Percentiles rank a stretch among this genome's conserved stretches.
Conservation (phyloP, 2,888 invertebrate genomes). For the Apamea monoglypha region DNA sequence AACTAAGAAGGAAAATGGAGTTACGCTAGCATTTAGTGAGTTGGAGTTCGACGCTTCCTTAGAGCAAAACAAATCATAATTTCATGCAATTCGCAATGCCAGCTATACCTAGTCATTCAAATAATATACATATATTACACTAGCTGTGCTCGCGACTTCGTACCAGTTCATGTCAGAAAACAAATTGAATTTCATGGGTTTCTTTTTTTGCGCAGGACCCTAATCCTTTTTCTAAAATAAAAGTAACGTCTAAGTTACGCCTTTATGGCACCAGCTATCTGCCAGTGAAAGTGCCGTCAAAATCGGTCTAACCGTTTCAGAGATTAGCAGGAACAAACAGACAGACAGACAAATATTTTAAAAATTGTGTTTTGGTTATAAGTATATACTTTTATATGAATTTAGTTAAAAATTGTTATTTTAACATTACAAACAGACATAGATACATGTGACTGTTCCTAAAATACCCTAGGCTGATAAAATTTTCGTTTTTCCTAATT, state of each 20-base stretch:
- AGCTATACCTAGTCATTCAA: background rate
- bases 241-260: background rate
- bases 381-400: too few species aligned
- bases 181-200: too few species aligned
- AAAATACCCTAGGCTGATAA: too few species aligned
- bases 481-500: too few species aligned
- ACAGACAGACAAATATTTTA: too few species aligned
- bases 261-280: background rate
- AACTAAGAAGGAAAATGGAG: background rate
- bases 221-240: background rate
- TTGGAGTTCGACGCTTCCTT: background rate
- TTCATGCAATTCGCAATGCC: constrained; percentile 18
- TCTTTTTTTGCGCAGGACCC: background rate
- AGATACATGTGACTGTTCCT: too few species aligned
- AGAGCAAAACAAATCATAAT: constrained; percentile 33
- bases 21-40: background rate
- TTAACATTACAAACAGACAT: too few species aligned
- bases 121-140: background rate
- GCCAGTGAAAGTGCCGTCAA: background rate
- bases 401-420: background rate
- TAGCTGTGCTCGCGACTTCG: background rate
- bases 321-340: background rate
- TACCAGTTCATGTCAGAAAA: too few species aligned
- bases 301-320: too few species aligned
- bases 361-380: too few species aligned